Evolutionary conservation across 2,797 vertebrate species (phyloP).

Genomic region (Epinephelus malabaricus): DNA sequence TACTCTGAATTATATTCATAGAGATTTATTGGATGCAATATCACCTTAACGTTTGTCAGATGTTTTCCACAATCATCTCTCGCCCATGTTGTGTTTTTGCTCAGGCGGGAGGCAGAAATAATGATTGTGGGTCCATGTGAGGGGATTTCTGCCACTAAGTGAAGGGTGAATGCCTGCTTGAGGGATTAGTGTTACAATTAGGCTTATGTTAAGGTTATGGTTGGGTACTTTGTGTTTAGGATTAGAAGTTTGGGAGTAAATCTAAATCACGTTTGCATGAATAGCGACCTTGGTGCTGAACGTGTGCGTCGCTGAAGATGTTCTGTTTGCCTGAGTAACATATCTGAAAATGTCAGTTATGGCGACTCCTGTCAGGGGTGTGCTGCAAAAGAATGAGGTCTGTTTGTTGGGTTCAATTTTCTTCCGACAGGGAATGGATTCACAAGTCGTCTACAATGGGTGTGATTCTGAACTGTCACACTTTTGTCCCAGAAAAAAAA

Average conservation of each 20-base stretch:
- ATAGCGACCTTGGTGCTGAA: constrained; percentile 13
- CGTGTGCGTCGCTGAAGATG: neutral
- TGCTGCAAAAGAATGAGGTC: neutral
- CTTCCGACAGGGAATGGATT: constrained; percentile 11
- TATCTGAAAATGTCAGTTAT: neutral
- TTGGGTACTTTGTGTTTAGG: constrained; percentile 57
- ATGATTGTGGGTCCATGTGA: constrained; percentile 31
- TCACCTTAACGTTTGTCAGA: constrained; percentile 21
- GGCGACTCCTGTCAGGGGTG: constrained; percentile 1
- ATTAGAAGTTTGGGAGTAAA: constrained; percentile 55
- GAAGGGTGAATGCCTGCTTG: constrained; percentile 45
- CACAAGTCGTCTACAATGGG: constrained; percentile 12
- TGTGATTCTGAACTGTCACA: constrained; percentile 10
- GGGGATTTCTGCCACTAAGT: constrained; percentile 46
- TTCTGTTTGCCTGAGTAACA: neutral
- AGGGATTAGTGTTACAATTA: constrained; percentile 60
- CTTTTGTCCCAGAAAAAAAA: constrained; percentile 37
- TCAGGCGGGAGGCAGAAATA: constrained; percentile 29
- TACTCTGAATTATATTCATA: neutral
- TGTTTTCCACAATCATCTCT: constrained; percentile 9
- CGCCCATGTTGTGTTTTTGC: constrained; percentile 16
- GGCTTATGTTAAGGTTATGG: constrained; percentile 45
- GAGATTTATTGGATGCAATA: constrained; percentile 4
- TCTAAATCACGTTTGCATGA: constrained; percentile 43
- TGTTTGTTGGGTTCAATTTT: constrained; percentile 7